Evolutionary conservation across 2,797 vertebrate species (phyloP), one percentile per base, ranked within the genome.

Genomic region (Pampus argenteus): DNA sequence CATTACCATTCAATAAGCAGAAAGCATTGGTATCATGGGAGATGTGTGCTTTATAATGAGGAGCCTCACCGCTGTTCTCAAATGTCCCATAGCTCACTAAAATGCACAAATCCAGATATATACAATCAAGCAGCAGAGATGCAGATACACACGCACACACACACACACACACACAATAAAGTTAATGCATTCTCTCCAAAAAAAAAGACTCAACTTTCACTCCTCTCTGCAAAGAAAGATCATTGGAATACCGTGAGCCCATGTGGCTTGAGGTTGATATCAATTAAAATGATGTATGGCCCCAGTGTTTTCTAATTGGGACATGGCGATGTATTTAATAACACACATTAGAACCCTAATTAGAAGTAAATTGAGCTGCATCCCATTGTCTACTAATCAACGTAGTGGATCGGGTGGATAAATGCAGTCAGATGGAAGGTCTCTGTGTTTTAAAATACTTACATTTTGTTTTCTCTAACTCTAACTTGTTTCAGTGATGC

Each of bases 251-350:
- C 25, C 67, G 55, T 29, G 87, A 79, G 76, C 90, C 81, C 90
- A 83, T 88, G 88, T 91, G 91, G 90, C 87, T 84, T 13, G 55
- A 84, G 89, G 80, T 88, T 84, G 86, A 88, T 92, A 94, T 94
- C 93, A 94, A 94, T 95, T 95, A 94, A 92, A 82, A 90, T 95
- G 92, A 95, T 95, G 90, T 92, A 95, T 93, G 87, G 90, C 82
- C 79, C 80, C 81, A 66, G 76, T 73, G 76, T 86, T 87, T 89
- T 86, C 88, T 95, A 94, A 95, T 94, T 95, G 93, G 94, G 90
- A 94, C 93, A 94, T 92, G 93, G 91, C 54, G 74, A 92, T 93
- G 91, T 94, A 93, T 95, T 94, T 94, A 95, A 95, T 95, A 94
- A 91, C 88, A 90, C 83, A 90, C 89, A 94, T 95, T 94, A 95